A percentile compares a stretch with the other conserved stretches of the same genome.
These are phyloP conservation scores for Peucedramus taeniatus DNA, from an alignment of 2,113 vertebrate species.

Conservation along the genomic window DNA sequence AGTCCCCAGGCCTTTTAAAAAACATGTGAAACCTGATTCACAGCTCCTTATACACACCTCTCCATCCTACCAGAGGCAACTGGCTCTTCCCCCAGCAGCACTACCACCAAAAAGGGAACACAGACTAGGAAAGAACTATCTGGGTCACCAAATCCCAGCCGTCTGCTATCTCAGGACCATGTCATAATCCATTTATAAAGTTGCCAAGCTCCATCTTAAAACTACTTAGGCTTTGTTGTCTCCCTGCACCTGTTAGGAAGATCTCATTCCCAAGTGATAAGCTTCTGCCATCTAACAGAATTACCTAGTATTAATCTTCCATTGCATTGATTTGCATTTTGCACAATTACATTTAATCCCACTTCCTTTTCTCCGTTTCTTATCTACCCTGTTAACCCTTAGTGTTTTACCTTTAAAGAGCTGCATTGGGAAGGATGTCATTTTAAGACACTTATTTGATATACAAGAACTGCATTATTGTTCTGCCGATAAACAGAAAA, in stretches of 20 bases:
- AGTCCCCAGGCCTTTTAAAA: not conserved
- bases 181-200: not conserved
- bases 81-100: not conserved
- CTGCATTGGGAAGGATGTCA: not conserved
- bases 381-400: not conserved
- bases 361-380: not conserved
- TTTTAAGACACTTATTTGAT: not conserved
- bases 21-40: not conserved
- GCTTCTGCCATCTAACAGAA: not conserved
- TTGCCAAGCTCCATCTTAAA: not conserved
- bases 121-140: not conserved
- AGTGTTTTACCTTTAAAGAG: not conserved
- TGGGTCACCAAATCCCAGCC: not conserved
- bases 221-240: not conserved
- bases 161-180: not conserved
- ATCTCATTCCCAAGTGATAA: not conserved
- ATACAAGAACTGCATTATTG: not conserved
- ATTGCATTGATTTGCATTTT: not conserved
- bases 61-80: not conserved
- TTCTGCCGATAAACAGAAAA: conserved; percentile 1
- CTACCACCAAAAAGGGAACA: not conserved
- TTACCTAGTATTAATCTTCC: not conserved
- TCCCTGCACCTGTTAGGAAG: not conserved
- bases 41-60: not conserved
- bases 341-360: not conserved